phyloP scores from a whole-genome alignment of 1,140 invertebrate genomes.

The Nasonia vitripennis region DNA sequence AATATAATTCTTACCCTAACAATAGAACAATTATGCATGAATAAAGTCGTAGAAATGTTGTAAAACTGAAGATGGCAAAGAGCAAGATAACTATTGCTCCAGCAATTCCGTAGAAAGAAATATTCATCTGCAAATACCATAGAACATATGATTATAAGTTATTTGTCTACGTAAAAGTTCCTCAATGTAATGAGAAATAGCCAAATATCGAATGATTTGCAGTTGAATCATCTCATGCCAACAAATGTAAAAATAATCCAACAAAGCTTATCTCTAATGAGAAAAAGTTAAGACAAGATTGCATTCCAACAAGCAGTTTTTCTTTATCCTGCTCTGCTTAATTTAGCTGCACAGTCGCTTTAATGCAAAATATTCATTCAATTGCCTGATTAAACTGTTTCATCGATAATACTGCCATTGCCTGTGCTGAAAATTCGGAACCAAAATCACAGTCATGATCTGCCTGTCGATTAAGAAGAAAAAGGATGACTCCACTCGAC shows the following conservation, averaged over 20 bases:
- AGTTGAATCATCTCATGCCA: neutral
- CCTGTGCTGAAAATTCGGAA: neutral
- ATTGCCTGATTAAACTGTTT: neutral
- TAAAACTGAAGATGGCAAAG: slow-evolving; percentile 67
- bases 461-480: neutral
- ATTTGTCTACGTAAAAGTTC: neutral
- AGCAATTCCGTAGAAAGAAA: slow-evolving; percentile 68
- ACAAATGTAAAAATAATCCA: neutral
- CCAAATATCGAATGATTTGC: neutral
- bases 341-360: too few relatives aligned
- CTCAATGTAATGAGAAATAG: neutral
- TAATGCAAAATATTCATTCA: neutral
- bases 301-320: neutral
- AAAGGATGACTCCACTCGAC: neutral
- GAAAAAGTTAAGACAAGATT: neutral
- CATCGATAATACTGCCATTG: neutral
- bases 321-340: too few relatives aligned
- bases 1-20: slow-evolving; percentile 65
- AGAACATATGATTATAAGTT: neutral
- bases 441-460: neutral
- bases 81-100: slow-evolving; percentile 68
- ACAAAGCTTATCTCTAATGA: neutral
- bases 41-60: slow-evolving; percentile 65
- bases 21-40: slow-evolving; percentile 66
- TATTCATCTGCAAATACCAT: slow-evolving; percentile 68